Percentiles rank a stretch among this genome's conserved stretches.
phyloP scores from a whole-genome alignment of 2,888 invertebrate species.

The Acanthosepion pharaonis region DNA sequence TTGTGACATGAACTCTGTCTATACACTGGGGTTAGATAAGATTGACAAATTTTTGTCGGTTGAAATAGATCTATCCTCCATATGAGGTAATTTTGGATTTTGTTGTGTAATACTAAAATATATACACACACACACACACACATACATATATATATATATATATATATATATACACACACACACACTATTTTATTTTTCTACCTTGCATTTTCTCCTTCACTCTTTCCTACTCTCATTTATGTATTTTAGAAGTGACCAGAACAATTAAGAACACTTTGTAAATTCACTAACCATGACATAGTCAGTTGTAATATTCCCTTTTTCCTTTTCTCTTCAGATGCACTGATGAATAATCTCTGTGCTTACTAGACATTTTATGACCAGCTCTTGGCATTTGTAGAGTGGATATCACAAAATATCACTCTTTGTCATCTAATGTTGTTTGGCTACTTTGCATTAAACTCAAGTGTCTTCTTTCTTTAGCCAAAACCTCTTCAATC shows the following conservation, averaged over 20 bases:
- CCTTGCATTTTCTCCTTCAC: too few relatives aligned
- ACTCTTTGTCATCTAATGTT: neutral
- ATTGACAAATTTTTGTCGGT: too few relatives aligned
- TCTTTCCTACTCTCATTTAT: too few relatives aligned
- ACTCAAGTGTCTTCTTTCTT: neutral
- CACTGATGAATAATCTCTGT: neutral
- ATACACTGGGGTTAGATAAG: too few relatives aligned
- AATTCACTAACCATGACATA: too few relatives aligned
- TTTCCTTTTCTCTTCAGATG: neutral
- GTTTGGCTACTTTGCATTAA: neutral
- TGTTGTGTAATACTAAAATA: too few relatives aligned
- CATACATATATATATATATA: too few relatives aligned
- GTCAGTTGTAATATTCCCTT: neutral
- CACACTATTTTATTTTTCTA: too few relatives aligned
- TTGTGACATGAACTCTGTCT: too few relatives aligned
- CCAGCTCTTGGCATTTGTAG: neutral
- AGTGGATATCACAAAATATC: neutral
- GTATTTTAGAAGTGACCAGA: neutral
- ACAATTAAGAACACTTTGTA: neutral
- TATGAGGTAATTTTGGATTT: too few relatives aligned
- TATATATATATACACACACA: too few relatives aligned
- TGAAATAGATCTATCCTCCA: too few relatives aligned
- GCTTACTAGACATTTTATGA: neutral
- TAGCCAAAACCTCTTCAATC: neutral
- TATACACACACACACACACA: neutral